Conservation (phyloP, 1,140 invertebrate genomes). For the Nylanderia fulva region DNA sequence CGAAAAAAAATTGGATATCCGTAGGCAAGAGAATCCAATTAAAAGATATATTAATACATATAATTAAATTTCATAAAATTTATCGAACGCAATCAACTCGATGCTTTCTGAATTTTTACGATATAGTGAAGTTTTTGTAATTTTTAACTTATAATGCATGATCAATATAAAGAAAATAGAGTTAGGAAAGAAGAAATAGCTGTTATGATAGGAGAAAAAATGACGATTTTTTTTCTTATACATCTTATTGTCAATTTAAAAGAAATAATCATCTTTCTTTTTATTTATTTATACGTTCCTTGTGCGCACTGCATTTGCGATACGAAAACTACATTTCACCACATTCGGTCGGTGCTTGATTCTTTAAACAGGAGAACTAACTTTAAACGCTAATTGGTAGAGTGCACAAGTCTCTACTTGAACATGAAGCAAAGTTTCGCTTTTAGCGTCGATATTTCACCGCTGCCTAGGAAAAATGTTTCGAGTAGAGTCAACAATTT, state of each 20-base stretch:
- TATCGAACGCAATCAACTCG: neutral
- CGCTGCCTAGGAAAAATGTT: conserved; percentile 19
- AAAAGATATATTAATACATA: neutral
- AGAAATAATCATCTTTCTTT: neutral
- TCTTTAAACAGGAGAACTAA: conserved; percentile 29
- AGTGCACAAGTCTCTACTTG: conserved; percentile 22
- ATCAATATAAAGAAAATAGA: too few relatives aligned
- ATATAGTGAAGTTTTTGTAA: neutral
- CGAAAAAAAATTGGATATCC: neutral
- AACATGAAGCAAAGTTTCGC: conserved; percentile 26
- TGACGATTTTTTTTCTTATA: conserved; percentile 35
- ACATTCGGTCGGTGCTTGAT: neutral
- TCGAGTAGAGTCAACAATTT: conserved; percentile 33
- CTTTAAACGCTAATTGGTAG: conserved; percentile 49
- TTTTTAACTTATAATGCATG: too few relatives aligned
- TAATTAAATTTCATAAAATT: neutral
- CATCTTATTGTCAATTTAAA: conserved; percentile 3
- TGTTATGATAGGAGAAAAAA: neutral
- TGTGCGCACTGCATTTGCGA: neutral
- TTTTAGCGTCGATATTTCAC: conserved; percentile 43
- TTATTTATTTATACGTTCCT: conserved; percentile 18
- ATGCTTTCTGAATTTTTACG: neutral
- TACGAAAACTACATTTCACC: conserved; percentile 15
- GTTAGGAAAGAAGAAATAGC: neutral
- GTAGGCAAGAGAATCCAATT: neutral